Evolutionary conservation across 1,140 invertebrate genomes (phyloP), one percentile per base, ranked within the genome.

Genomic region (Mactra quadrangularis): DNA sequence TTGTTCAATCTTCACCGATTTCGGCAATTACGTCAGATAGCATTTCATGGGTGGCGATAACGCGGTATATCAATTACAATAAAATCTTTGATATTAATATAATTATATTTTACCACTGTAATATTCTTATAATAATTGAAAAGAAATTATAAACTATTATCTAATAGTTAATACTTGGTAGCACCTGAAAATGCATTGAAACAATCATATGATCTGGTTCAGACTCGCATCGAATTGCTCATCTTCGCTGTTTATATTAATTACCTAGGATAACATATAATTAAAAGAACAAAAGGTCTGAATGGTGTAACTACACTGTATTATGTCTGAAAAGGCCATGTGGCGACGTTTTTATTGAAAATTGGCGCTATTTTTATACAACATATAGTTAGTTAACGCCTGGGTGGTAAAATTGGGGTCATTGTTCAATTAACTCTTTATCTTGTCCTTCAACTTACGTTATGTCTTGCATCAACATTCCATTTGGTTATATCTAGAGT

Each of bases 261-360:
- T 78, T 78, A 59, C 50, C 47, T 27, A 25, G 76, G 47, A 50
- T 31, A 78, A 78, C 76, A 52, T 78, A 68, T 78, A 78, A 78
- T 78, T 78, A 78, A 66, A 38, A 68, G 17, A 78, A 78, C 76
- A 78, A 78, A 41, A 78, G 74, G 55, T 55, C 55, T 64, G 76
- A 41, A 66, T 68, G 52, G 60, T 47, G 64, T 66, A 78, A 68
- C 62, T 55, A 45, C 68, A 41, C 6, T 7, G 38, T 7, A 41
- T 41, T 41, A 41, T 41, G 15, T 41, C 38, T 45, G 31, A 78
- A 78, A 68, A 31, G 76, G 76, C 76, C 76, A 78, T 78, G 76
- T 78, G 76, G 29, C 29, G 45, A 70, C 22, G n/a, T 9, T 29
- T 47, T 13, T 47, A 25, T 17, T n/a, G n/a, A n/a, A n/a, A 47